Conservation (phyloP, 2,888 invertebrate species). For the Cecidostiba fungosa region DNA sequence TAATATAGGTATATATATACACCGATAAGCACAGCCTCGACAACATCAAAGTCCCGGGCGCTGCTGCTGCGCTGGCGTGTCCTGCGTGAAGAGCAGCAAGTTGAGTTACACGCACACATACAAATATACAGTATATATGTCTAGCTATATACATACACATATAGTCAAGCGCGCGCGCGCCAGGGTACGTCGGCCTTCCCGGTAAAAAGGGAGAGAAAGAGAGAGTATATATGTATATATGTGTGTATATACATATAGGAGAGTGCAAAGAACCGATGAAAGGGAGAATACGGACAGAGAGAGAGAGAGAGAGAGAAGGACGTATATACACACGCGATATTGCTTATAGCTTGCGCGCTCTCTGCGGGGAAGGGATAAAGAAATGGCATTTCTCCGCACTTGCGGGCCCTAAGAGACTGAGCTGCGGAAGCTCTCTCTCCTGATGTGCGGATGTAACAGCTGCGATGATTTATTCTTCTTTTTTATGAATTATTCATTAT, state of each 20-base stretch:
- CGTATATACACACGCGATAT: not conserved
- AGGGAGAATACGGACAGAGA: slow-evolving; percentile 52
- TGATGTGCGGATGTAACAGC: slow-evolving; percentile 19
- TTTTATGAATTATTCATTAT: not conserved
- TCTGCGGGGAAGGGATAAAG: slow-evolving; percentile 42
- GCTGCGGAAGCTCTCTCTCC: slow-evolving; percentile 29
- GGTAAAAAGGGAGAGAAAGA: slow-evolving; percentile 53
- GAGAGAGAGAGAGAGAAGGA: not conserved
- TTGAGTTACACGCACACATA: not conserved
- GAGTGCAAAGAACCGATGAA: slow-evolving; percentile 59
- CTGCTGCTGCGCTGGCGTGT: slow-evolving; percentile 35
- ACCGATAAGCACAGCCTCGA: not conserved
- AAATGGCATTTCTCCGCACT: slow-evolving; percentile 49
- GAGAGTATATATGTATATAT: slow-evolving; percentile 1
- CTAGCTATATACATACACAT: not conserved
- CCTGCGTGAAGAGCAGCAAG: slow-evolving; percentile 49
- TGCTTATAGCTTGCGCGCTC: not conserved
- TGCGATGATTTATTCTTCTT: slow-evolving; percentile 46
- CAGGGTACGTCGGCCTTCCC: slow-evolving; percentile 58
- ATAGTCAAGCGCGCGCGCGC: not conserved
- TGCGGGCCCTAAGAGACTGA: not conserved
- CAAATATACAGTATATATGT: not conserved
- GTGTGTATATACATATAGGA: not conserved
- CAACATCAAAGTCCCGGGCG: slow-evolving; percentile 47
- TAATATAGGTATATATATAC: not conserved